Conservation (phyloP, 2,888 invertebrate genomes). For the Lasioglossum lativentre region DNA sequence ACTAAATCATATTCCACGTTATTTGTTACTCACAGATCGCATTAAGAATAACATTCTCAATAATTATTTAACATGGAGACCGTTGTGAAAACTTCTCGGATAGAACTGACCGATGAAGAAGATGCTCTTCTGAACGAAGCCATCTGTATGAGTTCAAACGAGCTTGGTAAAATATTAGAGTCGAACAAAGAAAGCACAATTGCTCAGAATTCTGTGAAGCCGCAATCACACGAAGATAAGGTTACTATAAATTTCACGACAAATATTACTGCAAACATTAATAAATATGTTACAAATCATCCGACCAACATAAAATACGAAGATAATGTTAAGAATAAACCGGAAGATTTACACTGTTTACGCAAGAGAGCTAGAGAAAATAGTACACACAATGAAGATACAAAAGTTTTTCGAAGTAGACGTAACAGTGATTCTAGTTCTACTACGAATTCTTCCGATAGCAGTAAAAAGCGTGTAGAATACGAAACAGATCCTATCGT, state of each 20-base stretch:
- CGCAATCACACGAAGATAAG: slow-evolving; percentile 19
- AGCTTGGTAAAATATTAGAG: slow-evolving; percentile 38
- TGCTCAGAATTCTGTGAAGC: neutral
- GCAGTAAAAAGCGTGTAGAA: slow-evolving; percentile 79
- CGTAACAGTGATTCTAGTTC: slow-evolving; percentile 79
- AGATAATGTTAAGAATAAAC: slow-evolving; percentile 59
- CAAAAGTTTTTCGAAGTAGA: slow-evolving; percentile 76
- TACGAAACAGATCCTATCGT: slow-evolving; percentile 90
- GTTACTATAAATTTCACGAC: neutral
- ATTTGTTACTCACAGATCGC: slow-evolving; percentile 6
- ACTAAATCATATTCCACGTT: neutral
- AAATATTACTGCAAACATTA: neutral
- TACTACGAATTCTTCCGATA: slow-evolving; percentile 77
- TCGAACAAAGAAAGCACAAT: slow-evolving; percentile 16
- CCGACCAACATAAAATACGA: slow-evolving; percentile 44
- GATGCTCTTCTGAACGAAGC: slow-evolving; percentile 74
- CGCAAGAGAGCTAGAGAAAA: slow-evolving; percentile 77
- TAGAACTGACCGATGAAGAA: slow-evolving; percentile 64
- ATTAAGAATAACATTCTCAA: neutral
- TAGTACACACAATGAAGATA: slow-evolving; percentile 62
- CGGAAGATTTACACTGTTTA: slow-evolving; percentile 39
- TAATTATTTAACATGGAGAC: slow-evolving; percentile 47
- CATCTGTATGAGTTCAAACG: slow-evolving; percentile 61
- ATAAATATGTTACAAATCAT: neutral
- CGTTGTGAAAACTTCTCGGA: neutral